Base-by-base conservation (phyloP, 1,140 invertebrate genomes). In the Brevipalpus yothersi region DNA sequence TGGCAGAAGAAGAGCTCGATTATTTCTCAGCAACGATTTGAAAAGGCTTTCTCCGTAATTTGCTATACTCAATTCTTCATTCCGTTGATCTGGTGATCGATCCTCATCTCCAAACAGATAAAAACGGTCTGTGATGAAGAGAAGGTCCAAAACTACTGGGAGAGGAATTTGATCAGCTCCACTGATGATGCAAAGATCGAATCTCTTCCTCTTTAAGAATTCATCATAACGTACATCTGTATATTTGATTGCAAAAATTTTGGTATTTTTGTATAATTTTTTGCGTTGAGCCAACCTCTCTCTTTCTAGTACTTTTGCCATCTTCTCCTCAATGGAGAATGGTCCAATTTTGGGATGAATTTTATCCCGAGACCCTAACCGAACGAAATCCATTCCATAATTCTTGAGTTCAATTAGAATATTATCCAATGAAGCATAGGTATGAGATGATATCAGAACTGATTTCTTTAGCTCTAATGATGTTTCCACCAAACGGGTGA, bases 391-490 rank as follows among this genome's bases (percentile, higher is more conserved):
- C 4, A 88, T 64, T 11, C 77, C 71, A 8, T 72, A 73, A 47
- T 80, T 61, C 60, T 77, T 68, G 56, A 87, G 68, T 69, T 87
- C 85, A 11, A 83, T 62, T 2, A 95, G 73, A 15, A 96, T 80
- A 69, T 91, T 96, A 68, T 96, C 91, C 0, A 97, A 82, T 1
- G 92, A 91, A 11, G 82, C 86, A 69, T 95, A 84, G 0, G 92
- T 96, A 67, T 93, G 86, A 58, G 84, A 84, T 8, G 89, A 89
- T 13, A 97, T 77, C 4, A 97, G 69, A 7, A 96, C 81, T 7
- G 82, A 81, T 53, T 80, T 77, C 5, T 80, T 79, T n/a, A 86
- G 66, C 54, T 74, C 68, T 12, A 80, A 72, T 17, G 93, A 67
- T 56, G 91, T 69, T 82, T n/a, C 75, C 58, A 95, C 80, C 17